Base-by-base conservation (phyloP, 2,888 invertebrate genomes). In the Philopedon plagiatum region DNA sequence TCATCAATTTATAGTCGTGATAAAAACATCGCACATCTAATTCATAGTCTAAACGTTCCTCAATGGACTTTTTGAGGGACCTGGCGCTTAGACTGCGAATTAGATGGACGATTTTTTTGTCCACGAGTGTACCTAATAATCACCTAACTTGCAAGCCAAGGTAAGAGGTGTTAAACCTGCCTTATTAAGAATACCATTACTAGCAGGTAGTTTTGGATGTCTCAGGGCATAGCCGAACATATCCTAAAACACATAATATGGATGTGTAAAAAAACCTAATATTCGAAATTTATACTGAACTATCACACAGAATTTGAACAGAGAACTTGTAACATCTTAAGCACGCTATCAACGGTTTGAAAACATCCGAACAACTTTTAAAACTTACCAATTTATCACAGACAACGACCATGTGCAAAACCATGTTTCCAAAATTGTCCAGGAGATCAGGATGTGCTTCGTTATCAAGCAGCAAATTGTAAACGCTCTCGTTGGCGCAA, bases 361-460 rank as follows among this genome's bases (percentile, higher is more conserved):
- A n/a, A n/a, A n/a, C n/a, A n/a, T n/a, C n/a, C n/a, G n/a, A n/a
- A n/a, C n/a, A n/a, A 1, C 39, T 39, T 15, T 5, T 7, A 18
- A 9, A 37, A 29, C 87, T 86, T 86, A 97, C 98, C 88, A 97
- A 87, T 86, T 98, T 98, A 86, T 99, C 97, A 83, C 96, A 94
- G 72, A 99, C 98, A 39, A 99, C 99, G 37, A 99, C 97, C 97
- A 99, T 98, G 84, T 99, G 99, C n/a, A 99, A 88, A 75, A 98
- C 96, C 91, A 97, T 98, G 84, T 99, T 99, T 9, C 99, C 99
- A 82, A 97, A 98, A 0, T 94, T 92, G 85, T 99, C 99, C 84
- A 96, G 95, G n/a, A 92, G 89, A 85, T 99, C 97, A 0, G 99
- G 99, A 86, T 99, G 93, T 0, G 98, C 97, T 0, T 94, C 97